These are phyloP conservation scores for Darevskia mixta DNA, from an alignment of 2,797 vertebrate species.

Conservation along the genomic window DNA sequence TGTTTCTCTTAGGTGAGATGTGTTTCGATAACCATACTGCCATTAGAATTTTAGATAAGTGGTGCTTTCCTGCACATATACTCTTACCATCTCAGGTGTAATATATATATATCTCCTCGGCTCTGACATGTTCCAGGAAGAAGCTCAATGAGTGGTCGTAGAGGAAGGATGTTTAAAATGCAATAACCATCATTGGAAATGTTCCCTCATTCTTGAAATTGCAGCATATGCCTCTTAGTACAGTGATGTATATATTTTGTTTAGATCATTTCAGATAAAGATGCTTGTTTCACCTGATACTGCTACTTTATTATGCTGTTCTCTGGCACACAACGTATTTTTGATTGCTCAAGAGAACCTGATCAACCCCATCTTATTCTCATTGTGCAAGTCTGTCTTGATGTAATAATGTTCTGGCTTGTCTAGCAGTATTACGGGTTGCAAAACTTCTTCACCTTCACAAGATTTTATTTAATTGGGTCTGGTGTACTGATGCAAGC, in stretches of 20 bases:
- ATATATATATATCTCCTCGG: no score
- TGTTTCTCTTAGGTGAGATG: not conserved
- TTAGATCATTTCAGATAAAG: not conserved
- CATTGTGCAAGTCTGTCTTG: not conserved
- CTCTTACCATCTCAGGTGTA: not conserved
- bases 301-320: not conserved
- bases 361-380: not conserved
- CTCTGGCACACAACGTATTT: not conserved
- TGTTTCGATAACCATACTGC: not conserved
- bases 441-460: not conserved
- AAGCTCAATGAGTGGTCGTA: not conserved
- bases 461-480: not conserved
- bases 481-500: not conserved
- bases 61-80: not conserved
- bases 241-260: not conserved
- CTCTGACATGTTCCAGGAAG: not conserved
- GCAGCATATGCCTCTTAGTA: not conserved
- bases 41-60: not conserved
- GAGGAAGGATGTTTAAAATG: not conserved
- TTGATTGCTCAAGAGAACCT: slow-evolving; percentile 9
- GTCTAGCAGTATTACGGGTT: not conserved
- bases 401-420: slow-evolving; percentile 7
- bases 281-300: not conserved
- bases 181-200: not conserved
- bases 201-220: not conserved